Evolutionary conservation across 2,888 invertebrate species (phyloP).

Genomic region (Ferrisia virgata): DNA sequence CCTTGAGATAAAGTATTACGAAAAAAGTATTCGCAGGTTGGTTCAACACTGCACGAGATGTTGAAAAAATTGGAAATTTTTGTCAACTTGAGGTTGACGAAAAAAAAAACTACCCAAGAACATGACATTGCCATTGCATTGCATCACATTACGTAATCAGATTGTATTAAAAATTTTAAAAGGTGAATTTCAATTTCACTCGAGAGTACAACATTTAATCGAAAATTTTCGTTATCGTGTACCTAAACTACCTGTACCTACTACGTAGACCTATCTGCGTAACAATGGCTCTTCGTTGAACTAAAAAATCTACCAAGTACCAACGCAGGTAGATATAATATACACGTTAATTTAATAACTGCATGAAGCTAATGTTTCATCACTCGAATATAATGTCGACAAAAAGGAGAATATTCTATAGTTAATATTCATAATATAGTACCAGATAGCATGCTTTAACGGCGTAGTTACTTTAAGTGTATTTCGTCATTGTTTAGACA

Average conservation of each 20-base stretch:
- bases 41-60: too few relatives aligned
- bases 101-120: too few relatives aligned
- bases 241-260: too few relatives aligned
- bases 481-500: not conserved
- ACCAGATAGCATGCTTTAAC: not conserved
- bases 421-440: not conserved
- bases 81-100: not conserved
- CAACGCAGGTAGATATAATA: not conserved
- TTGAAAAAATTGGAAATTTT: too few relatives aligned
- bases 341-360: not conserved
- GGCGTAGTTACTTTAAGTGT: not conserved
- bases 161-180: not conserved
- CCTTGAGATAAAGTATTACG: too few relatives aligned
- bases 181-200: not conserved
- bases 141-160: not conserved
- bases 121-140: too few relatives aligned
- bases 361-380: conserved; percentile 6
- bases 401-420: not conserved
- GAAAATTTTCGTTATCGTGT: not conserved
- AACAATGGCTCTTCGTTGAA: not conserved
- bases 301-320: not conserved
- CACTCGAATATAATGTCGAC: not conserved
- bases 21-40: too few relatives aligned
- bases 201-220: not conserved
- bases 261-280: too few relatives aligned